Conservation (phyloP, 37 sponge, comb jelly and placozoan genomes). For the Axinella damicornis region DNA sequence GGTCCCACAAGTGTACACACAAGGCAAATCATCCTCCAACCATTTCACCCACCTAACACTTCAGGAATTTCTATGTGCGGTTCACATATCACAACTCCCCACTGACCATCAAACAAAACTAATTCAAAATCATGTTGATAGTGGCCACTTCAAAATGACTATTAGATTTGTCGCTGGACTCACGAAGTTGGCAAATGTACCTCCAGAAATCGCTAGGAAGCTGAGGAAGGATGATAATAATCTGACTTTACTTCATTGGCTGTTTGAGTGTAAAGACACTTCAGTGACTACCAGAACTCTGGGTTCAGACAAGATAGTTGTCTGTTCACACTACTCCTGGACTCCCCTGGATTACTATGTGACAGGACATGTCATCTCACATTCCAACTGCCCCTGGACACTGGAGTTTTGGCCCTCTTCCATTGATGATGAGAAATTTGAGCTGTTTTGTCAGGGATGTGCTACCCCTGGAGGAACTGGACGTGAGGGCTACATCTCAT, state of each 20-base stretch:
- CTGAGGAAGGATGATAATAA: too few relatives aligned
- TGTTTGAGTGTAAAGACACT: too few relatives aligned
- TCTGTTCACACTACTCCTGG: too few relatives aligned
- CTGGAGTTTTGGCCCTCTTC: not conserved
- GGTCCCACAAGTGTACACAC: slow-evolving; percentile 4
- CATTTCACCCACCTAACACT: slow-evolving; percentile 6
- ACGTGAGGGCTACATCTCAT: not conserved
- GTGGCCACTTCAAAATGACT: too few relatives aligned
- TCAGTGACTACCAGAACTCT: too few relatives aligned
- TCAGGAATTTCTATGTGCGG: too few relatives aligned
- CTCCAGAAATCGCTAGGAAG: too few relatives aligned
- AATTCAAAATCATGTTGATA: too few relatives aligned
- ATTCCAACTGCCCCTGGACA: slow-evolving; percentile 7
- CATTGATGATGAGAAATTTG: not conserved
- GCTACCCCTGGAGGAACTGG: not conserved
- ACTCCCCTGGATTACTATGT: slow-evolving; percentile 10
- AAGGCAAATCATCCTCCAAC: not conserved
- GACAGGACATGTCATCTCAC: not conserved
- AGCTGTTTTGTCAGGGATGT: not conserved
- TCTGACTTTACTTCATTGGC: too few relatives aligned
- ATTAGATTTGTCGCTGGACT: too few relatives aligned
- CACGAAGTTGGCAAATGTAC: too few relatives aligned
- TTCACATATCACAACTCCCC: slow-evolving; percentile 13
- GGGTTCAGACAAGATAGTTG: too few relatives aligned
- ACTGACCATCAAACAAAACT: not conserved